phyloP scores from a whole-genome alignment of 2,113 vertebrate species.

The Petrocephalus microphthalmus region DNA sequence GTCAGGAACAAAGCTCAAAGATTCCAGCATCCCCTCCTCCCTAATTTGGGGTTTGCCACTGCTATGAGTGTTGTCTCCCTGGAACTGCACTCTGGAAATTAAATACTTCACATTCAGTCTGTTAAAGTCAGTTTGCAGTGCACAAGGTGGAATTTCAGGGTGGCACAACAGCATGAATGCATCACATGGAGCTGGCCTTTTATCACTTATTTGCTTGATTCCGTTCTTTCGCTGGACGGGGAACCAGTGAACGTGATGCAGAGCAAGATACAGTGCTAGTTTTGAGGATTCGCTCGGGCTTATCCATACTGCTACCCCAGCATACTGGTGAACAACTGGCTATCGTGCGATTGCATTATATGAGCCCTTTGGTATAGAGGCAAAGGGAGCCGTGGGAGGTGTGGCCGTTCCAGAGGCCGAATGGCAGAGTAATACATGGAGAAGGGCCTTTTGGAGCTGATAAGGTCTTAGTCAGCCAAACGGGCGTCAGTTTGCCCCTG shows the following conservation, averaged over 20 bases:
- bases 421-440: background rate
- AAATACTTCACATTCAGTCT: background rate
- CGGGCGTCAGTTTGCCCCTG: background rate
- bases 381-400: background rate
- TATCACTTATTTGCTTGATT: background rate
- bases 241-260: background rate
- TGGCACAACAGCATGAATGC: background rate
- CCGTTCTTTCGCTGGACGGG: background rate
- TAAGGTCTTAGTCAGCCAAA: conserved; percentile 19
- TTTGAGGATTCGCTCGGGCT: background rate
- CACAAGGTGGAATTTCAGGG: background rate
- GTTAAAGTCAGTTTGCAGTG: background rate
- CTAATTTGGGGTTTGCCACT: background rate
- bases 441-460: conserved; percentile 11
- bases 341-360: conserved; percentile 17
- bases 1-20: conserved; percentile 1
- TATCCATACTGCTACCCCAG: background rate
- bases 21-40: background rate
- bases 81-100: background rate
- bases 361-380: conserved; percentile 13
- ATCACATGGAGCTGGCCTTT: background rate
- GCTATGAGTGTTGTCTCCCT: background rate
- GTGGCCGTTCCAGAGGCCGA: background rate
- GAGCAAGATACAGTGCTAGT: background rate
- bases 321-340: background rate